Evolutionary conservation across 1,140 invertebrate genomes (phyloP), one percentile per base, ranked within the genome.

Genomic region (Venustaconcha ellipsiformis): DNA sequence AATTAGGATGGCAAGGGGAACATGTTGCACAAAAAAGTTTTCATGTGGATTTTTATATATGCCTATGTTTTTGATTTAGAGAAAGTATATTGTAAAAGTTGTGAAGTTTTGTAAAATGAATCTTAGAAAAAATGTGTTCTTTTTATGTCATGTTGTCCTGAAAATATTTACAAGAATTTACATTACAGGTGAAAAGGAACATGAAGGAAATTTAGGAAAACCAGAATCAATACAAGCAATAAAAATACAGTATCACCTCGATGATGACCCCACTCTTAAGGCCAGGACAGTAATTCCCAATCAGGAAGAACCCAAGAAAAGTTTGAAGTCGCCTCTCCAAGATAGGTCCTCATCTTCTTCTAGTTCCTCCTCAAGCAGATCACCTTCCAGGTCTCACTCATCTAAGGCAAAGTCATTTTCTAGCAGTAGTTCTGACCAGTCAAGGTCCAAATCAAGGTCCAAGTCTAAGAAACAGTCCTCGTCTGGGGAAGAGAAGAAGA

Each of bases 191-290:
- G 30, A 67, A 67, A 30, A 37, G 65, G 65, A 37, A 18, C 12
- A 23, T 23, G 15, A n/a, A 30, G 37, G 6, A 48, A 48, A 48
- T 48, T 48, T 48, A 48, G 63, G 12, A 17, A 77, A 77, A 56
- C 72, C 75, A 18, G 75, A 77, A 57, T 70, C 72, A 14, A 70
- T 77, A 18, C 75, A 70, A 56, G 69, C 64, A 23, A 17, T 48
- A 11, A 77, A 77, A 66, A 77, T 77, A 57, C 75, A 77, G 66
- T 77, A 77, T 57, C 75, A 77, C 56, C 70, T 77, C 55, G 75
- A 77, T 57, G 37, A 48, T 48, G 75, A 77, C 70, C 75, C 75
- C 1, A 77, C 72, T 68, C 70, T 77, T 23, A 77, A 57, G 14
- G 75, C 70, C 30, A 63, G 75, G 23, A 70, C 75, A 23, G 67